Evolutionary conservation across 2,888 invertebrate species (phyloP).

Genomic region (Phragmatobia fuliginosa): DNA sequence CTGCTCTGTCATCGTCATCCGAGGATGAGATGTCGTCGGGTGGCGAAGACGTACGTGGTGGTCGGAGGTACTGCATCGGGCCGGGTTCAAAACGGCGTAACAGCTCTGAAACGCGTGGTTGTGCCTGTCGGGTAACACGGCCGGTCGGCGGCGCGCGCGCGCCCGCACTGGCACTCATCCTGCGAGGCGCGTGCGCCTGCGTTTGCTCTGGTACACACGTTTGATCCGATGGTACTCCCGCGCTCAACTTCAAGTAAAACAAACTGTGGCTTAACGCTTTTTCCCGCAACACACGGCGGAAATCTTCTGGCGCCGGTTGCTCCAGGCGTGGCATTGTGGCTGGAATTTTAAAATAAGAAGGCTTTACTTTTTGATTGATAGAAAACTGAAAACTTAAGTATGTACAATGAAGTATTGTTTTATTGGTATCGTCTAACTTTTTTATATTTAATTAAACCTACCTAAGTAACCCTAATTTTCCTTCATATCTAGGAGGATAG

Average conservation of each 20-base stretch:
- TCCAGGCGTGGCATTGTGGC: conserved; percentile 78
- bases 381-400: not conserved
- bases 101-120: conserved; percentile 80
- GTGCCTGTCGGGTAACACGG: conserved; percentile 73
- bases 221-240: conserved; percentile 65
- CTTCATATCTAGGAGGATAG: no score
- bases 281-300: conserved; percentile 81
- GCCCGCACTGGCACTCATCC: conserved; percentile 65
- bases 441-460: no score
- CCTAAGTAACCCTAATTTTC: no score
- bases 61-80: conserved; percentile 83
- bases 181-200: conserved; percentile 53
- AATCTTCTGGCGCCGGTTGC: conserved; percentile 75
- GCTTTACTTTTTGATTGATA: not conserved
- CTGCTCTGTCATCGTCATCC: conserved; percentile 82
- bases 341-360: conserved; percentile 27
- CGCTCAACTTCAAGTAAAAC: conserved; percentile 81
- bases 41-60: conserved; percentile 77
- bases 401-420: no score
- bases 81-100: conserved; percentile 78
- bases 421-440: no score
- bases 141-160: conserved; percentile 76
- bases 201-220: conserved; percentile 54
- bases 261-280: conserved; percentile 83
- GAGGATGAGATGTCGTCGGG: conserved; percentile 80